These are phyloP conservation scores for Hofmannophila pseudospretella DNA, from an alignment of 2,888 invertebrate genomes.

Conservation along the genomic window DNA sequence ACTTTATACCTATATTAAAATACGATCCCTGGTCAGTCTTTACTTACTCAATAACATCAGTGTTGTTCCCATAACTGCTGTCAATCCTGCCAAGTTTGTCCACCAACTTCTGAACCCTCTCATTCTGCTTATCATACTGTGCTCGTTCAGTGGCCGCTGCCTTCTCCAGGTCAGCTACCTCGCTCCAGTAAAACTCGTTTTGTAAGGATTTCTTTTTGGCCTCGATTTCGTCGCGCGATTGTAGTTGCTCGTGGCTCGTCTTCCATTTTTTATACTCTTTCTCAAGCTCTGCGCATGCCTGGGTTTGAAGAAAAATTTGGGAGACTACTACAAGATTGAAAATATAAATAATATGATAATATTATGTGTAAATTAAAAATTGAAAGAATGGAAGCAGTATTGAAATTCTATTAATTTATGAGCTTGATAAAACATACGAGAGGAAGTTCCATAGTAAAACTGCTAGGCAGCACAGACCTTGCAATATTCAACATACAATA, in stretches of 20 bases:
- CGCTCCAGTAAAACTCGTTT: conserved; percentile 77
- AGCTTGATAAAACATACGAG: no score
- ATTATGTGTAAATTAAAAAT: no score
- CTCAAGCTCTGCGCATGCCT: conserved; percentile 57
- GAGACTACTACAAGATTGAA: no score
- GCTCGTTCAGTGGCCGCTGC: conserved; percentile 53
- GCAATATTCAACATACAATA: no score
- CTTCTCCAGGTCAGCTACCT: conserved; percentile 56
- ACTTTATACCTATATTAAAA: no score
- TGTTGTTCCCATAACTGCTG: conserved; percentile 46
- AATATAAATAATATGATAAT: no score
- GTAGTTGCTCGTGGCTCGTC: conserved; percentile 71
- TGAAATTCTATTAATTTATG: no score
- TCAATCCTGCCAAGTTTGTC: conserved; percentile 52
- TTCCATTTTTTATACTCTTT: conserved; percentile 74
- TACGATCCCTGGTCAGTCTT: no score
- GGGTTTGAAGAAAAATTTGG: no score
- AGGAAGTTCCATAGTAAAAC: no score
- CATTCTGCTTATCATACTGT: conserved; percentile 60
- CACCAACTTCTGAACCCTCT: conserved; percentile 49
- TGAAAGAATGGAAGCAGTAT: no score
- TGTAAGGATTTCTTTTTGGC: conserved; percentile 64
- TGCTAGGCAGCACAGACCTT: no score
- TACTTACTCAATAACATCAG: conserved; percentile 65
- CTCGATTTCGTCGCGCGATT: conserved; percentile 73